These are phyloP conservation scores for Diploscapter pachys DNA, from an alignment of 1,140 invertebrate species.

Conservation along the genomic window DNA sequence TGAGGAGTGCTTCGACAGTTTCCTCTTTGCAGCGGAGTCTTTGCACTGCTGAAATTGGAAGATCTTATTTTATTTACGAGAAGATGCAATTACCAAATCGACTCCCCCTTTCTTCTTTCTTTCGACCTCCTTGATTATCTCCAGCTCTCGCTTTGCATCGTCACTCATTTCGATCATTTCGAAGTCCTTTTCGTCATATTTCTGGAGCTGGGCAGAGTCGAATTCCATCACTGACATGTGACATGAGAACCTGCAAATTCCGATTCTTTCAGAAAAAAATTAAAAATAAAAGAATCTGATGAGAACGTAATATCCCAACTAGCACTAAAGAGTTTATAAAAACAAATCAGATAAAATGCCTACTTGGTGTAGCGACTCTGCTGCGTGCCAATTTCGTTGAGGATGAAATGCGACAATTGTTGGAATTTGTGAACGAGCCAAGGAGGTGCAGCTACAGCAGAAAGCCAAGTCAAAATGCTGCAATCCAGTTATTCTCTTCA, in stretches of 20 bases:
- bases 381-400: conserved; percentile 21
- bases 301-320: not conserved
- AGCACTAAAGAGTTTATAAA: too few relatives aligned
- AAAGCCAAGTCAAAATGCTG: conserved; percentile 27
- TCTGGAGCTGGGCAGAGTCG: conserved; percentile 11
- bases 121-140: conserved; percentile 27
- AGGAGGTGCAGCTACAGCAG: not conserved
- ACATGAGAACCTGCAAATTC: conserved; percentile 27
- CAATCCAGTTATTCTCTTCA: not conserved
- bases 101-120: conserved; percentile 26
- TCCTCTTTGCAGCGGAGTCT: too few relatives aligned
- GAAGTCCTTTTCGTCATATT: conserved; percentile 13
- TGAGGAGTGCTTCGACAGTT: too few relatives aligned
- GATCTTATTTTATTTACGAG: too few relatives aligned
- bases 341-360: not conserved
- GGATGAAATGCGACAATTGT: conserved; percentile 10
- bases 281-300: not conserved
- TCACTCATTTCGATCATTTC: conserved; percentile 32
- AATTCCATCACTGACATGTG: conserved; percentile 30
- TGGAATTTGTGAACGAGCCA: conserved; percentile 19
- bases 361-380: conserved; percentile 25
- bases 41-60: too few relatives aligned
- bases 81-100: conserved; percentile 9
- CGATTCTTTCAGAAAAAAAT: not conserved
- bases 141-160: conserved; percentile 32